Conservation (phyloP, 2,113 vertebrate genomes). For the Rhynchopsitta pachyrhyncha region DNA sequence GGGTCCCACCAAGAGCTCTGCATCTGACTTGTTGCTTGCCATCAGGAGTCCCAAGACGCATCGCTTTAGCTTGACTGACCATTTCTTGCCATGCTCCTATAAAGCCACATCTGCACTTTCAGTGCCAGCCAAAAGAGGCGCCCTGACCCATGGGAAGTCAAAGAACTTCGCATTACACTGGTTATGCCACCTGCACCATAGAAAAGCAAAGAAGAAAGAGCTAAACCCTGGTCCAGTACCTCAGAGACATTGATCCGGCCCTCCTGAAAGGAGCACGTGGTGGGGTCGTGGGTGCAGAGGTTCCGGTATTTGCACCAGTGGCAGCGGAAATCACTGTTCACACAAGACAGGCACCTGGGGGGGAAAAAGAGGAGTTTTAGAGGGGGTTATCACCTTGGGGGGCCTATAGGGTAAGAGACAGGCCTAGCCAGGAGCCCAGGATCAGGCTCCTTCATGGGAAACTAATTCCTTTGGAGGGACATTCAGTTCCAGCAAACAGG, state of each 20-base stretch:
- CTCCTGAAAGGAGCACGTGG: conserved; percentile 97
- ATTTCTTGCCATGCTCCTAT: background rate
- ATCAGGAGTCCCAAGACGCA: background rate
- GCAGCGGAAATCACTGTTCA: conserved; percentile 96
- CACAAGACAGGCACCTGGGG: conserved; percentile 93
- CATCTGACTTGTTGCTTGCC: no score
- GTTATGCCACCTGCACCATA: fast-evolving
- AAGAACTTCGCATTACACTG: fast-evolving
- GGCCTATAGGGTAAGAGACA: fast-evolving
- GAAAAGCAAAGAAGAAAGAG: background rate
- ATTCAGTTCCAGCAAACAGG: background rate
- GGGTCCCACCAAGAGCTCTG: background rate
- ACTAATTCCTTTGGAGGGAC: background rate
- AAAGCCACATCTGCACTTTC: background rate
- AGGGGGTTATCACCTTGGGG: background rate
- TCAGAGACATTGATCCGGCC: conserved; percentile 94
- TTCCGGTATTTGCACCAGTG: conserved; percentile 99
- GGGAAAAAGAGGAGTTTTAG: background rate
- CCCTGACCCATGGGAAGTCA: fast-evolving
- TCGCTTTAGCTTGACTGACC: background rate
- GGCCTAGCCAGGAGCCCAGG: background rate
- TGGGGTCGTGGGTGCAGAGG: conserved; percentile 96
- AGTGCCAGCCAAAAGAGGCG: background rate
- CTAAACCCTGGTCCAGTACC: conserved; percentile 61
- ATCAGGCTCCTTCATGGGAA: background rate